These are phyloP conservation scores for Caiman crocodilus DNA, from an alignment of 2,797 vertebrate genomes.

Conservation along the genomic window DNA sequence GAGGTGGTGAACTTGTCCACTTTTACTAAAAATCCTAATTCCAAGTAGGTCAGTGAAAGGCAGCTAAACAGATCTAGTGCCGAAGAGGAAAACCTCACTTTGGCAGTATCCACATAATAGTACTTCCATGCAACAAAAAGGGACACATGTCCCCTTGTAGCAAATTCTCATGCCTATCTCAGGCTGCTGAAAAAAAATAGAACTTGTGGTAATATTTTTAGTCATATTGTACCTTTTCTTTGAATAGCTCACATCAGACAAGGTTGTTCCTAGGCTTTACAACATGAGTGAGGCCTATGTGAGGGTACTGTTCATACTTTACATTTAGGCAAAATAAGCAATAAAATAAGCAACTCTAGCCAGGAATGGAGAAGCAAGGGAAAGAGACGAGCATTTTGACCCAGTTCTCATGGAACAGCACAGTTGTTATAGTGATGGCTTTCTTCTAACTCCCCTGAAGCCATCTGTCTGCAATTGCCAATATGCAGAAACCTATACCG, in stretches of 20 bases:
- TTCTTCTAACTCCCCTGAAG: not conserved
- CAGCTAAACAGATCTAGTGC: not conserved
- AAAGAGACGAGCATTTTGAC: not conserved
- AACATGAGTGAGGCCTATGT: not conserved
- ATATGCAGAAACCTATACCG: not conserved
- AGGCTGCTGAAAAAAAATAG: not conserved
- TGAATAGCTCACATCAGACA: not conserved
- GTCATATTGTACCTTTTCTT: not conserved
- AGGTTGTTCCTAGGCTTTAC: not conserved
- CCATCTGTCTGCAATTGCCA: not conserved
- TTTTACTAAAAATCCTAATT: not conserved
- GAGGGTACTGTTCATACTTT: not conserved
- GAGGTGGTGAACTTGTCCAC: not conserved
- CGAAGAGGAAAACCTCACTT: not conserved
- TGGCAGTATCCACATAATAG: not conserved
- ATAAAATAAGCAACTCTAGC: too few relatives aligned
- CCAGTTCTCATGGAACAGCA: not conserved
- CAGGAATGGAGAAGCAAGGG: not conserved
- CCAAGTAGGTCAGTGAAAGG: not conserved
- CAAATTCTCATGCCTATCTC: not conserved
- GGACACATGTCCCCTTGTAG: not conserved
- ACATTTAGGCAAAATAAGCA: too few relatives aligned
- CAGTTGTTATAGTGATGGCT: not conserved
- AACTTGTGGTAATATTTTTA: not conserved
- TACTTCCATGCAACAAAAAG: not conserved